A percentile compares a stretch with the other conserved stretches of the same genome.
phyloP scores from a whole-genome alignment of 2,888 invertebrate genomes.

The Diloba caeruleocephala region DNA sequence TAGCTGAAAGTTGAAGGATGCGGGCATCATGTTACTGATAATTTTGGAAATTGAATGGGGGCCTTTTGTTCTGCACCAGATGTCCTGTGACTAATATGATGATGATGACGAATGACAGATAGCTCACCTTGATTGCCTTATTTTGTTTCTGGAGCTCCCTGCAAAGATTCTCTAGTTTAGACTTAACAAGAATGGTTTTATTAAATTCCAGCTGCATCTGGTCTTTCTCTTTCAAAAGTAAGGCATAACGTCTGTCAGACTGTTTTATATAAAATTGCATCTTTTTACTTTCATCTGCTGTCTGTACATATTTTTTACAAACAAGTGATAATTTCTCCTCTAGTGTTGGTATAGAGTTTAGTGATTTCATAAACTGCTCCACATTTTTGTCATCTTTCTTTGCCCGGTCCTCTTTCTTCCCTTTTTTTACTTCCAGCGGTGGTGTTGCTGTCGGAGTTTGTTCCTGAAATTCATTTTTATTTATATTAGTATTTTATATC shows the following conservation, averaged over 20 bases:
- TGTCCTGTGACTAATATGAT: too few species aligned
- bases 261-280: slow-evolving; percentile 89
- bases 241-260: slow-evolving; percentile 89
- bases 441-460: slow-evolving; percentile 58
- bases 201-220: slow-evolving; percentile 94
- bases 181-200: slow-evolving; percentile 94
- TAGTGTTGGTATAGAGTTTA: slow-evolving; percentile 87
- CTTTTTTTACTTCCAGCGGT: slow-evolving; percentile 70
- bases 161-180: slow-evolving; percentile 96
- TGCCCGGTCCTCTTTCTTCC: slow-evolving; percentile 77
- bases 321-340: slow-evolving; percentile 92
- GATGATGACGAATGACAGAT: too few species aligned
- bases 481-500: too few species aligned
- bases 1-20: too few species aligned
- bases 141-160: slow-evolving; percentile 97
- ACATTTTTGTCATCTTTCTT: slow-evolving; percentile 90
- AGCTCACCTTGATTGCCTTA: slow-evolving; percentile 94
- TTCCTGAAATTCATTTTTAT: slow-evolving; percentile 63
- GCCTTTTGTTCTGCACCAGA: too few species aligned
- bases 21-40: too few species aligned
- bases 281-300: slow-evolving; percentile 92
- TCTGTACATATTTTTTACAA: slow-evolving; percentile 93
- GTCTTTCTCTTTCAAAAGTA: slow-evolving; percentile 93
- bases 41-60: too few species aligned
- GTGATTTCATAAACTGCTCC: slow-evolving; percentile 91